Conservation (phyloP, 2,888 invertebrate genomes). For the Dryomyza anilis region DNA sequence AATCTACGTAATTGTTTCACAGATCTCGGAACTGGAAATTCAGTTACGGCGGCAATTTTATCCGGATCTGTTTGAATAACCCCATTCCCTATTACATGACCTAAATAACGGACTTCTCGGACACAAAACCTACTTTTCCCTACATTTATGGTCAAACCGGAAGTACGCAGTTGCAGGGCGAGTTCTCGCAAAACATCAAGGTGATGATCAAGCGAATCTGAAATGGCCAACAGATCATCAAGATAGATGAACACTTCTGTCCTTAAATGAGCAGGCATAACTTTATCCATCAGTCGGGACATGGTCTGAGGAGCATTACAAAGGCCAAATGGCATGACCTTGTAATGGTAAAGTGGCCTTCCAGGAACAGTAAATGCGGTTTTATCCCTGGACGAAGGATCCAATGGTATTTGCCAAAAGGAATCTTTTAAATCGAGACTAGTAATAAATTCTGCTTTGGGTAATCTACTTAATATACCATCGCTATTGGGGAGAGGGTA, state of each 20-base stretch:
- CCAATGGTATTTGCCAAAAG: not conserved
- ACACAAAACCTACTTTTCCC: constrained; percentile 25
- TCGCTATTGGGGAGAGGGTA: constrained; percentile 23
- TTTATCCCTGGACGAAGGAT: not conserved
- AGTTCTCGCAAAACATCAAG: constrained; percentile 1
- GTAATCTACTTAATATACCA: constrained; percentile 5
- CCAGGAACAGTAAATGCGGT: constrained; percentile 7
- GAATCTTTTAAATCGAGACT: constrained; percentile 5
- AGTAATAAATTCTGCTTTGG: not conserved
- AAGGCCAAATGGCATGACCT: constrained; percentile 15
- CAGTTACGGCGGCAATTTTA: constrained; percentile 20
- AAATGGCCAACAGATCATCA: constrained; percentile 27
- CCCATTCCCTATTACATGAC: constrained; percentile 27
- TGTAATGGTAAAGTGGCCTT: constrained; percentile 10
- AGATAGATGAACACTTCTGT: constrained; percentile 15
- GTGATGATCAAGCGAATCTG: constrained; percentile 17
- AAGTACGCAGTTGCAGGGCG: not conserved
- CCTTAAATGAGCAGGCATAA: constrained; percentile 7
- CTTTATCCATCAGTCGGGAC: constrained; percentile 20
- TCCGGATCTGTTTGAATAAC: constrained; percentile 21
- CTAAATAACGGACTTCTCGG: constrained; percentile 23
- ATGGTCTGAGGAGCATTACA: constrained; percentile 18
- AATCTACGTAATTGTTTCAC: constrained; percentile 22
- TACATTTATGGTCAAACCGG: constrained; percentile 26
- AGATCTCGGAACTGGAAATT: constrained; percentile 20